phyloP scores from a whole-genome alignment of 2,113 vertebrate genomes.

The Butastur rufipennis region DNA sequence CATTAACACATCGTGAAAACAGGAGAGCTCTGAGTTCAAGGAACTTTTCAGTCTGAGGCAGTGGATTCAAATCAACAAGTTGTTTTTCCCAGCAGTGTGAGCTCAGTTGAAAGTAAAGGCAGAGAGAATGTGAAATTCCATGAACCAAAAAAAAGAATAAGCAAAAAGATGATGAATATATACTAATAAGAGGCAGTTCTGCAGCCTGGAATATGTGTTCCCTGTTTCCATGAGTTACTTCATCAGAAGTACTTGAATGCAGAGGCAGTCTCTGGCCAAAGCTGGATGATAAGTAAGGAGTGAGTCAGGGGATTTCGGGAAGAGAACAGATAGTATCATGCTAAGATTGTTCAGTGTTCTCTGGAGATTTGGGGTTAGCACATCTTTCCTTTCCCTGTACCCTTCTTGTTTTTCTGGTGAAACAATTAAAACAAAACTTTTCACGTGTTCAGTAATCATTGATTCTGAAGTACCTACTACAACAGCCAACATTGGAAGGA shows the following conservation, averaged over 20 bases:
- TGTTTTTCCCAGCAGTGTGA: background rate
- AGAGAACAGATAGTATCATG: background rate
- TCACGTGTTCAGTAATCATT: background rate
- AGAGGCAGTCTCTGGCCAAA: conserved; percentile 7
- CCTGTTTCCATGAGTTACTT: conserved; percentile 46
- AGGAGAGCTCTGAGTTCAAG: background rate
- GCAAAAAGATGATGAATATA: conserved; percentile 16
- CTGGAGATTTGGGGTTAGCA: background rate
- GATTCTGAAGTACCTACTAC: background rate
- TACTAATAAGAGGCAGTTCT: conserved; percentile 20
- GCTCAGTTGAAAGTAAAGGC: background rate
- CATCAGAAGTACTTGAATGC: conserved; percentile 4
- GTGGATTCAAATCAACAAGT: background rate
- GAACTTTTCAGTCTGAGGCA: background rate
- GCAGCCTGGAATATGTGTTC: conserved; percentile 22
- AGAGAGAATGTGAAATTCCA: background rate
- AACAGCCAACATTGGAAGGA: background rate
- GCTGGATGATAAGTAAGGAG: background rate
- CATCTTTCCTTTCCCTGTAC: background rate
- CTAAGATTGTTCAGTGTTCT: background rate
- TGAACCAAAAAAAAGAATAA: conserved; percentile 22
- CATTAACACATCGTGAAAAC: background rate
- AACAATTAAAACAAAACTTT: background rate
- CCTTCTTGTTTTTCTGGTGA: background rate
- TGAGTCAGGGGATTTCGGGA: conserved; percentile 38